phyloP scores from a whole-genome alignment of 35 echinoderm and acorn worm species.

The Patiria miniata region DNA sequence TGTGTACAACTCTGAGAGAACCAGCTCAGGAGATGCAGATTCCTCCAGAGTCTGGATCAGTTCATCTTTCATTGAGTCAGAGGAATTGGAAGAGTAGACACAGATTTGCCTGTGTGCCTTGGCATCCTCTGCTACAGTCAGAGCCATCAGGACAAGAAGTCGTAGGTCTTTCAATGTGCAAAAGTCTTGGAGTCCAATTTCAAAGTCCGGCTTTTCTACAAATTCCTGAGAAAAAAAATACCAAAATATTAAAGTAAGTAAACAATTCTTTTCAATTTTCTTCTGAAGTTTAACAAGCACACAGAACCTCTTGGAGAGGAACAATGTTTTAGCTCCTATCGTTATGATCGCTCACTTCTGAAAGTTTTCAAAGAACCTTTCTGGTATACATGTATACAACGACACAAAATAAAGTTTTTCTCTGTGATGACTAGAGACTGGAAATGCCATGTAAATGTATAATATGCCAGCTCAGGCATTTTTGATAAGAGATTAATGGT shows the following conservation, averaged over 20 bases:
- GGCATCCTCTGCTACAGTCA: slow-evolving; percentile 28
- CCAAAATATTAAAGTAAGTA: not conserved
- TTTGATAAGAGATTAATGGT: too few relatives aligned
- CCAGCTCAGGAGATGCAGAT: not conserved
- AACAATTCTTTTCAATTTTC: not conserved
- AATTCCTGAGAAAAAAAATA: slow-evolving; percentile 7
- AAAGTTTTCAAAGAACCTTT: too few relatives aligned
- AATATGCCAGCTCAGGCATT: too few relatives aligned
- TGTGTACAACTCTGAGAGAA: slow-evolving; percentile 15
- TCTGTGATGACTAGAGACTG: too few relatives aligned
- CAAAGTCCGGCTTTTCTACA: slow-evolving; percentile 18
- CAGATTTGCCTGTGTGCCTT: slow-evolving; percentile 52
- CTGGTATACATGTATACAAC: too few relatives aligned
- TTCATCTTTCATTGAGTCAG: slow-evolving; percentile 22
- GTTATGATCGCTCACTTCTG: too few relatives aligned
- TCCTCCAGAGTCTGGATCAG: slow-evolving; percentile 18
- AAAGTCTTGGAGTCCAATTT: slow-evolving; percentile 39
- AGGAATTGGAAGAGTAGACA: slow-evolving; percentile 31
- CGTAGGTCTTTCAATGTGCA: slow-evolving; percentile 44
- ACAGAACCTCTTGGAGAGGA: too few relatives aligned
- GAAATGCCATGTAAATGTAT: too few relatives aligned
- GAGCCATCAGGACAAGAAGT: slow-evolving; percentile 43
- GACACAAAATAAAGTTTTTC: too few relatives aligned
- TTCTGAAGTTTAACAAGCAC: not conserved
- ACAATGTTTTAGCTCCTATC: too few relatives aligned